These are phyloP conservation scores for Drosophila quadrilineata DNA, from an alignment of 1,140 invertebrate species.

Conservation along the genomic window DNA sequence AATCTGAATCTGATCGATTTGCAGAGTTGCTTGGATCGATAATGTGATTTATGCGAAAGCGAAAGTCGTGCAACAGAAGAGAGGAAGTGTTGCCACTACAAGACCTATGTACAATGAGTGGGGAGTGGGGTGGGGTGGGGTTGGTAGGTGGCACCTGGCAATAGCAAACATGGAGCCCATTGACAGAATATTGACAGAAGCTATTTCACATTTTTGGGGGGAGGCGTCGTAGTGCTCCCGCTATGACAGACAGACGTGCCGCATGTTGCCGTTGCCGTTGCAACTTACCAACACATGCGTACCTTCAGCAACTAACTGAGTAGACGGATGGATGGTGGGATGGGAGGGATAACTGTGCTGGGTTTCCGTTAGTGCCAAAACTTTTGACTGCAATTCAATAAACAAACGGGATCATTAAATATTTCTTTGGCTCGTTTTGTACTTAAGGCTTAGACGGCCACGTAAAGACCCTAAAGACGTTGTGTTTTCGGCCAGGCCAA, in stretches of 20 bases:
- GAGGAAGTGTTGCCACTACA: no score
- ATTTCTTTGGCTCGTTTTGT: conserved; percentile 62
- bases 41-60: conserved; percentile 59
- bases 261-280: conserved; percentile 26
- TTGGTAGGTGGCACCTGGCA: background rate
- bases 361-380: conserved; percentile 75
- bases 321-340: conserved; percentile 1
- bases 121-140: background rate
- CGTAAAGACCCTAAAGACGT: conserved; percentile 31
- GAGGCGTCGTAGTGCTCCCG: conserved; percentile 9
- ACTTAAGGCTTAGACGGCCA: no score
- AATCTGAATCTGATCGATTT: conserved; percentile 39
- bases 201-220: conserved; percentile 70
- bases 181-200: conserved; percentile 81
- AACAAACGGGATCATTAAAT: conserved; percentile 79
- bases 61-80: conserved; percentile 44
- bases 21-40: conserved; percentile 46
- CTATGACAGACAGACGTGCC: conserved; percentile 57
- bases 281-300: conserved; percentile 36
- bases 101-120: no score
- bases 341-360: conserved; percentile 19
- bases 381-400: conserved; percentile 78
- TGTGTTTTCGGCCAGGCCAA: no score
- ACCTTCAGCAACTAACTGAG: conserved; percentile 49
- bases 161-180: conserved; percentile 67